Evolutionary conservation across 2,888 invertebrate species (phyloP), one percentile per base, ranked within the genome.

Genomic region (Orthosia incerta): DNA sequence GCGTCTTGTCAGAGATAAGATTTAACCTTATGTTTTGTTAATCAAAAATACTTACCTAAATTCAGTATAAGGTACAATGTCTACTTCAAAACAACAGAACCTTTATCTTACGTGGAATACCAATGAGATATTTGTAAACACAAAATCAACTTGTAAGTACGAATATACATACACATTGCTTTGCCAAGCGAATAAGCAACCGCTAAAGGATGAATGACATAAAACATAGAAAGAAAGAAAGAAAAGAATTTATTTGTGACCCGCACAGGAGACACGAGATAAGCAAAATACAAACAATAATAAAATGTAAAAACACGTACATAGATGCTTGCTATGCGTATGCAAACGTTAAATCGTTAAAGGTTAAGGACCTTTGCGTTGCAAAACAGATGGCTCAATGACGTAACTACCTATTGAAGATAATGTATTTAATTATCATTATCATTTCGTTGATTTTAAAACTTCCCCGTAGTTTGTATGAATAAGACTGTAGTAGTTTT

Each of bases 281-380:
- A n/a, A n/a, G n/a, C n/a, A n/a, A n/a, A n/a, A n/a, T n/a, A n/a
- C n/a, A n/a, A n/a, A n/a, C n/a, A n/a, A n/a, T n/a, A n/a, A n/a
- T n/a, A n/a, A n/a, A n/a, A n/a, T n/a, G n/a, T n/a, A n/a, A n/a
- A n/a, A n/a, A n/a, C n/a, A n/a, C n/a, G n/a, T n/a, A n/a, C n/a
- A n/a, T 18, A 53, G 53, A 26, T 16, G 48, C 39, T 63, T 55
- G 48, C 57, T 39, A 20, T n/a, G 46, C 62, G 31, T 20, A 66
- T 16, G 53, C 50, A 31, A 45, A 57, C 59, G 62, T 77, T 57
- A 46, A 64, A n/a, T 9, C 46, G 13, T 9, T 20, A 74, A 80
- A 83, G 83, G 80, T 81, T 74, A 81, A 83, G 80, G 80, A 81
- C 80, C 80, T 83, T 48, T 57, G 2, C 20, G 65, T 73, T 65